Evolutionary conservation across 1,140 invertebrate genomes (phyloP).

Genomic region (Drosophila kurseongensis): DNA sequence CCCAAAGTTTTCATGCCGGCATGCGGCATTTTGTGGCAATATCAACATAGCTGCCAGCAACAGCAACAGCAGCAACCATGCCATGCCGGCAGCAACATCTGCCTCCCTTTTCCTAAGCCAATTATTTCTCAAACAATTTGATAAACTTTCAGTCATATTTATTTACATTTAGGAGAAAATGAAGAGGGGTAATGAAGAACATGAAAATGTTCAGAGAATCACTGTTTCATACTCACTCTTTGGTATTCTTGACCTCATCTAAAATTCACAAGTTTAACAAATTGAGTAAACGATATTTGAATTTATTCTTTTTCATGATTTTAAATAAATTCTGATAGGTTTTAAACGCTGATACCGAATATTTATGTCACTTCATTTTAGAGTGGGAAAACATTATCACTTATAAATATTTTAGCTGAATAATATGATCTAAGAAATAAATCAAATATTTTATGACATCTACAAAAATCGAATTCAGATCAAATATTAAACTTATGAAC

Average conservation of each 20-base stretch:
- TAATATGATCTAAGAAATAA: too few relatives aligned
- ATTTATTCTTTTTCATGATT: too few relatives aligned
- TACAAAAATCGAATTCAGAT: too few relatives aligned
- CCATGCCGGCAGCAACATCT: slow-evolving; percentile 33
- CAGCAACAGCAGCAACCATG: slow-evolving; percentile 6
- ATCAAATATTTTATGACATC: too few relatives aligned
- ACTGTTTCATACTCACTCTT: neutral
- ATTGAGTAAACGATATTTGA: too few relatives aligned
- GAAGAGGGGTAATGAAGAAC: neutral
- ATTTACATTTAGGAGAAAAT: slow-evolving; percentile 2
- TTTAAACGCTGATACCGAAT: too few relatives aligned
- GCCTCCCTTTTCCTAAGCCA: slow-evolving; percentile 30
- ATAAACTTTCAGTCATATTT: slow-evolving; percentile 29
- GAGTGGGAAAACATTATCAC: too few relatives aligned
- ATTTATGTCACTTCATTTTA: too few relatives aligned
- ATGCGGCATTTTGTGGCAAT: slow-evolving; percentile 66
- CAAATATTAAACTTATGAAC: too few relatives aligned
- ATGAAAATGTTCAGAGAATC: neutral
- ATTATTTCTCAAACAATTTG: slow-evolving; percentile 42
- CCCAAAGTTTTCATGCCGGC: slow-evolving; percentile 51
- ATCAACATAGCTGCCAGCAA: slow-evolving; percentile 32
- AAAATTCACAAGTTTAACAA: neutral
- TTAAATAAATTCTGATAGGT: too few relatives aligned
- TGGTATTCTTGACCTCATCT: neutral
- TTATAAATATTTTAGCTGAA: too few relatives aligned